Conservation (phyloP, 1,140 invertebrate species). For the Whitmania pigra region DNA sequence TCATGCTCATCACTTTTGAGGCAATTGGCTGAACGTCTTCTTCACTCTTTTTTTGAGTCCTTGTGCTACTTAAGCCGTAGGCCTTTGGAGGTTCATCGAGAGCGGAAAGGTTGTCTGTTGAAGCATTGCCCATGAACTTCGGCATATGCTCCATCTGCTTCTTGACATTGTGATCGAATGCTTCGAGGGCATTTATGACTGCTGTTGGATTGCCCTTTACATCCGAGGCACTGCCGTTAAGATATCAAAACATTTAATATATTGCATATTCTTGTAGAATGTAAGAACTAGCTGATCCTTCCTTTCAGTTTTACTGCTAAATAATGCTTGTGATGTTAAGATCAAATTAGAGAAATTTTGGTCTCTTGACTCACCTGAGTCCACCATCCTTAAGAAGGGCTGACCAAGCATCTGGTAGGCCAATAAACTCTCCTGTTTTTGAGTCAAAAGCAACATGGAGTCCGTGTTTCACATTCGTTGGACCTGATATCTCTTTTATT, state of each 20-base stretch:
- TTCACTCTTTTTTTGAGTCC: neutral
- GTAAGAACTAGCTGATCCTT: too few relatives aligned
- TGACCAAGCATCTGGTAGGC: slow-evolving; percentile 41
- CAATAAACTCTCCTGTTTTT: slow-evolving; percentile 62
- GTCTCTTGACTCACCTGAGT: slow-evolving; percentile 19
- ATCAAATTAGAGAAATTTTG: too few relatives aligned
- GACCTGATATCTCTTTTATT: slow-evolving; percentile 21
- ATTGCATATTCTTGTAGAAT: neutral
- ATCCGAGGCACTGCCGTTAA: slow-evolving; percentile 33
- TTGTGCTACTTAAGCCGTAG: neutral
- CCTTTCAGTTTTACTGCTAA: too few relatives aligned
- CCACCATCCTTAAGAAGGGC: slow-evolving; percentile 52
- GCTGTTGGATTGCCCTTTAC: slow-evolving; percentile 37
- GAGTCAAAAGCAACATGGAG: slow-evolving; percentile 69
- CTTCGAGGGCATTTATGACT: slow-evolving; percentile 37
- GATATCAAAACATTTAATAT: neutral
- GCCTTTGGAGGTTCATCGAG: slow-evolving; percentile 7
- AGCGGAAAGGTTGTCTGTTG: neutral
- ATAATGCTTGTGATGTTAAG: too few relatives aligned
- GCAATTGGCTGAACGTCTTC: neutral
- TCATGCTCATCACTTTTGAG: neutral
- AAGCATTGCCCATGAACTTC: slow-evolving; percentile 13
- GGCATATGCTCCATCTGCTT: slow-evolving; percentile 1
- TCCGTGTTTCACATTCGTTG: slow-evolving; percentile 36
- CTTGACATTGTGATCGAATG: slow-evolving; percentile 25